Conservation (phyloP, 2,888 invertebrate species). For the Leptogaster cylindrica region DNA sequence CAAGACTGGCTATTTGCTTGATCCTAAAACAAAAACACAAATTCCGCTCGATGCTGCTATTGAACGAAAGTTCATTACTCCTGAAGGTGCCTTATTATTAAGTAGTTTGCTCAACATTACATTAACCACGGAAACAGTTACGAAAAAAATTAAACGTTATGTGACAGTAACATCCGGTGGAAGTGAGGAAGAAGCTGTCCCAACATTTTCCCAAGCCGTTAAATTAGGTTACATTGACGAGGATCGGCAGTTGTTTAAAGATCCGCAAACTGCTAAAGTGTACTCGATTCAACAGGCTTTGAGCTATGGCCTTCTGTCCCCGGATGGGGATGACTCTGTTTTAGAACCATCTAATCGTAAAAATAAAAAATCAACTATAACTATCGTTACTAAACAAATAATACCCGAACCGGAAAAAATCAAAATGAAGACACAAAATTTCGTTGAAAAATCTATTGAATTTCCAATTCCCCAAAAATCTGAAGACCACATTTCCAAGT, state of each 20-base stretch:
- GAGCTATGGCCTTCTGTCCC: slow-evolving; percentile 73
- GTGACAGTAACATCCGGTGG: slow-evolving; percentile 77
- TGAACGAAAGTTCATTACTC: slow-evolving; percentile 81
- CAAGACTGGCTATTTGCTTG: slow-evolving; percentile 82
- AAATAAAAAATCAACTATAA: slow-evolving; percentile 64
- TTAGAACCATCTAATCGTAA: slow-evolving; percentile 62
- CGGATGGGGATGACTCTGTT: slow-evolving; percentile 66
- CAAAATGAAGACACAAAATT: slow-evolving; percentile 55
- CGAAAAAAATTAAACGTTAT: slow-evolving; percentile 81
- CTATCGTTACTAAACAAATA: slow-evolving; percentile 66
- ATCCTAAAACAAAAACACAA: slow-evolving; percentile 73
- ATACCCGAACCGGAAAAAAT: slow-evolving; percentile 57
- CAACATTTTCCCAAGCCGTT: slow-evolving; percentile 81
- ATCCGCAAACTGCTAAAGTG: slow-evolving; percentile 75
- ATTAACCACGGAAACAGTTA: slow-evolving; percentile 85
- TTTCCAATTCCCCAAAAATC: slow-evolving; percentile 55
- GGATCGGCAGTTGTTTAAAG: slow-evolving; percentile 74
- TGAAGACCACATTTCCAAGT: slow-evolving; percentile 30
- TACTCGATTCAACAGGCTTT: slow-evolving; percentile 80
- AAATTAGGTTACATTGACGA: slow-evolving; percentile 81
- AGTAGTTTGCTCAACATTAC: slow-evolving; percentile 87
- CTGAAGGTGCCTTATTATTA: slow-evolving; percentile 84
- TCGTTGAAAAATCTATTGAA: slow-evolving; percentile 57
- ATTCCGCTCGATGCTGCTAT: slow-evolving; percentile 87
- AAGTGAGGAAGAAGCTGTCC: slow-evolving; percentile 65